Conservation (phyloP, 1,140 invertebrate species). For the Ips nitidus region DNA sequence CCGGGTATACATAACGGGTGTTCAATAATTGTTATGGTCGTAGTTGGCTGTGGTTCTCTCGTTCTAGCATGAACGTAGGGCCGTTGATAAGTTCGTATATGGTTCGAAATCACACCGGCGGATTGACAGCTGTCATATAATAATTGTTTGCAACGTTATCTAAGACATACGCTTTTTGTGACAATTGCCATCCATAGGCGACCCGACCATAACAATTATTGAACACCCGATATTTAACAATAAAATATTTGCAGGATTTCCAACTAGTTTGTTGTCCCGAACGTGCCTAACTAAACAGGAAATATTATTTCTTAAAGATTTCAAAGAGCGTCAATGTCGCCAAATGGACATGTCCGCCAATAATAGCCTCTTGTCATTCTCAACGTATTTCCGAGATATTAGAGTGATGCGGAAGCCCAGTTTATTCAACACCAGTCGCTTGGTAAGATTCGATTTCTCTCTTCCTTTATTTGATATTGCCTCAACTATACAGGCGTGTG, state of each 20-base stretch:
- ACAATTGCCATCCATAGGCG: not conserved
- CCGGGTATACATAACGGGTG: no score
- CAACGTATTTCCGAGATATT: conserved; percentile 43
- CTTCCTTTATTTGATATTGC: not conserved
- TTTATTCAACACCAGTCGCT: not conserved
- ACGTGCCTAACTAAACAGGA: conserved; percentile 51
- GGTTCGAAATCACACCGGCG: no score
- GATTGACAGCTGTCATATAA: no score
- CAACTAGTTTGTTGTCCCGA: conserved; percentile 52
- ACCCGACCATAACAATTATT: not conserved
- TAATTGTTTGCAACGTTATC: no score
- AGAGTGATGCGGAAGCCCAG: conserved; percentile 34
- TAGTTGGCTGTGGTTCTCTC: no score
- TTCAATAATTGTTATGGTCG: no score
- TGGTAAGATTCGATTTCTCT: no score
- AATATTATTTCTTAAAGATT: conserved; percentile 52
- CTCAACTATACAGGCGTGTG: not conserved
- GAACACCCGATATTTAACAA: not conserved
- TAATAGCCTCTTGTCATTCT: conserved; percentile 51
- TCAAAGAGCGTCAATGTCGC: conserved; percentile 53
- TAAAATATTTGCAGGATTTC: conserved; percentile 49
- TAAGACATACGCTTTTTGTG: not conserved
- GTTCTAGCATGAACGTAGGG: no score
- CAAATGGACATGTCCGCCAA: conserved; percentile 50
- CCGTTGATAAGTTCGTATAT: no score